phyloP scores from a whole-genome alignment of 30 jellyfish, hydroid and myxozoan species.

The Hydractinia symbiolongicarpus region DNA sequence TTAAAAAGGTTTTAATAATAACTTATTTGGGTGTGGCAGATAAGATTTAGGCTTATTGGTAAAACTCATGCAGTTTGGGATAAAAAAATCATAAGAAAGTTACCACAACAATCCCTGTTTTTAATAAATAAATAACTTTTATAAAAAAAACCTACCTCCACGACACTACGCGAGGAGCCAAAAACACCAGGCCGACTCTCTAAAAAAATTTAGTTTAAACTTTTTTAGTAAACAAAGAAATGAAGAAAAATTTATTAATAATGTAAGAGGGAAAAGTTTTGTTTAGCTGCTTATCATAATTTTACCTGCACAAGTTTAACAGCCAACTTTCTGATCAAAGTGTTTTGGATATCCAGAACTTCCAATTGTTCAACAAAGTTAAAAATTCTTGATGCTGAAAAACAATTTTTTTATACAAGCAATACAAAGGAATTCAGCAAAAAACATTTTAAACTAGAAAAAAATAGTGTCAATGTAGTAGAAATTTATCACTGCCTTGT shows the following conservation, averaged over 20 bases:
- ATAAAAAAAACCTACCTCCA: slow-evolving; percentile 56
- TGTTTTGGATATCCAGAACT: slow-evolving; percentile 16
- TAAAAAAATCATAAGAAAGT: no score
- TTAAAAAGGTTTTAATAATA: no score
- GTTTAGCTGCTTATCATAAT: not conserved
- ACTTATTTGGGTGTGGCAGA: no score
- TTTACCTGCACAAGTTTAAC: slow-evolving; percentile 78
- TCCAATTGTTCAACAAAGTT: slow-evolving; percentile 26
- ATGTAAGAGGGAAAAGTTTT: not conserved
- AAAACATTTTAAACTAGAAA: no score
- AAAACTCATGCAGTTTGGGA: no score
- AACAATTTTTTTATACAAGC: not conserved
- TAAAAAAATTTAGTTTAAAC: slow-evolving; percentile 11
- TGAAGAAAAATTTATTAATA: not conserved
- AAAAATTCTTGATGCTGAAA: slow-evolving; percentile 13
- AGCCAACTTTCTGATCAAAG: slow-evolving; percentile 54
- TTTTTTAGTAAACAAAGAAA: not conserved
- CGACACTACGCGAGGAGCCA: slow-evolving; percentile 76
- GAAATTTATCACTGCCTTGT: not conserved
- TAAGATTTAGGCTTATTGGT: no score
- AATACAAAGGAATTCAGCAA: no score
- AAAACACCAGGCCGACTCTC: slow-evolving; percentile 81
- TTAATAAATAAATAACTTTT: no score
- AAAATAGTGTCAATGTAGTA: no score
- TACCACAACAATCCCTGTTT: no score